A percentile compares a stretch with the other conserved stretches of the same genome.
Conservation (phyloP, 2,888 invertebrate species). For the Disparrhopalites patrizii region DNA sequence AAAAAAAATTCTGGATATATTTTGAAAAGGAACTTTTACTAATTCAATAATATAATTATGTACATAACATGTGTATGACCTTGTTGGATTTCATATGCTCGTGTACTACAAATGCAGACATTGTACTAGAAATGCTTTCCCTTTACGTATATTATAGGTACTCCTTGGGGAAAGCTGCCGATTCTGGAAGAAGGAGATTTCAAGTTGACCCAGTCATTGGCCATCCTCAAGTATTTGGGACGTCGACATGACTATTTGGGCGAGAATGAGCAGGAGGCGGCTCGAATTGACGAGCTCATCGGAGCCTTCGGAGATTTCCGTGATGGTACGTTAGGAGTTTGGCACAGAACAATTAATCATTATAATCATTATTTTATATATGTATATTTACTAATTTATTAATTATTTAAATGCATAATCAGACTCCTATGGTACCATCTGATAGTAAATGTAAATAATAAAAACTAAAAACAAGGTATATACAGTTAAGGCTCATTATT, state of each 20-base stretch:
- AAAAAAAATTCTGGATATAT: neutral
- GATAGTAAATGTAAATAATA: too few species aligned
- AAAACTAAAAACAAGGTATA: too few species aligned
- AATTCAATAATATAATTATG: too few species aligned
- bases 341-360: too few species aligned
- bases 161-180: neutral
- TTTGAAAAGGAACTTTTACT: neutral
- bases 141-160: neutral
- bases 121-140: too few species aligned
- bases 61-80: too few species aligned
- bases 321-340: constrained; percentile 13
- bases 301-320: constrained; percentile 9
- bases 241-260: constrained; percentile 8
- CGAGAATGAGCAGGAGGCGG: neutral
- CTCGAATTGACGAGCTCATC: constrained; percentile 10
- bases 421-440: too few species aligned
- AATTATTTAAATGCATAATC: too few species aligned
- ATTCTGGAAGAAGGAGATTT: neutral
- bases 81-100: too few species aligned
- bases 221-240: constrained; percentile 17
- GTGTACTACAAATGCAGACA: too few species aligned
- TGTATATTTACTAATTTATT: too few species aligned
- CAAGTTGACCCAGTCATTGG: constrained; percentile 6
- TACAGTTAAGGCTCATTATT: neutral
- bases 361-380: too few species aligned